Base-by-base conservation (phyloP, 2,888 invertebrate species). In the Halictus ligatus region DNA sequence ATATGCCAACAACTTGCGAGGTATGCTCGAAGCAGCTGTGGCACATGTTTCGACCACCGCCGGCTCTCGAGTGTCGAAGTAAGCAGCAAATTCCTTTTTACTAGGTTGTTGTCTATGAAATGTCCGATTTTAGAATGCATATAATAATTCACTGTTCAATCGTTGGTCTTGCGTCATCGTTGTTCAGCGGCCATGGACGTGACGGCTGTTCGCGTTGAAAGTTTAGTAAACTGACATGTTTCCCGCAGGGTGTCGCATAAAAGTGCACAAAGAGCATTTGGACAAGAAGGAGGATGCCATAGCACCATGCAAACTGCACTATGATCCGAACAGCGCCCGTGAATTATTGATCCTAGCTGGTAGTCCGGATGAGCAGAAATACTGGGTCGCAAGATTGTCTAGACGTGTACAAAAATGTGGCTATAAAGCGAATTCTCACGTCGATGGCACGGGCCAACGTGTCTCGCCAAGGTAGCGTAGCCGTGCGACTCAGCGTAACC, bases 1-100 rank as follows among this genome's bases (percentile, higher is more conserved):
- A 99, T 96, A 99, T 99, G 97, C 99, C 99, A 81, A 99, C 99
- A 18, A 98, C 98, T 91, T 99, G 99, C 96, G 99, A 99, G 96
- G 98, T 98, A 91, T 99, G 99, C 96, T 97, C 98, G 89, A 99
- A 98, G 94, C 99, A 99, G 93, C 96, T 99, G 92, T 99, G 99
- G 98, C 98, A 99, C 96, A 98, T 99, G 97, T 98, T 99, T 96
- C 97, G 99, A 94, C 99, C 99, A 91, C 99, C 99, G 88, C 98
- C 98, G 91, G 99, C 99, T 86, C 97, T 99, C 94, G 99, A 99
- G 96, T 99, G 99, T 96, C 97, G 98, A 96, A 97, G 99, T 98
- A 94, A 96, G 97, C 96, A 60, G 3, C 58, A n/a, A n/a, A 12
- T 54, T 54, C 0, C 21, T 54, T 54, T 21, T 54, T 54, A 54